Conservation (phyloP, 2,888 invertebrate genomes). For the Heliconius sara region DNA sequence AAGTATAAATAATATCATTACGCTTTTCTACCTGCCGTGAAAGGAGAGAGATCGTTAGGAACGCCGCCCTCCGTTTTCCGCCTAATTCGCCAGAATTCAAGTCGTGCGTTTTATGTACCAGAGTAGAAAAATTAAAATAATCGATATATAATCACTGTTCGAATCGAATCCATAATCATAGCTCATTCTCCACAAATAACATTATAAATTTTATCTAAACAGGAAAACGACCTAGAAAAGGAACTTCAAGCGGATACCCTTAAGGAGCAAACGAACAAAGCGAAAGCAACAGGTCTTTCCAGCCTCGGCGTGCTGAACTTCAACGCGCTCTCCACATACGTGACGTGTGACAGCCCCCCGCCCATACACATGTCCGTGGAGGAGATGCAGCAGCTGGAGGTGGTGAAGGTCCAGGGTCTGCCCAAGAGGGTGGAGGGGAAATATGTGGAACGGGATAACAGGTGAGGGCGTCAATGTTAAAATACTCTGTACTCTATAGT, state of each 20-base stretch:
- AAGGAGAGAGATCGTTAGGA: too few relatives aligned
- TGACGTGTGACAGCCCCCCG: constrained; percentile 91
- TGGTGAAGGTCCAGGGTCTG: constrained; percentile 88
- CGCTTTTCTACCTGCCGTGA: too few relatives aligned
- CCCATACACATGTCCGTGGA: constrained; percentile 91
- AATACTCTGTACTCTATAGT: too few relatives aligned
- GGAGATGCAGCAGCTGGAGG: constrained; percentile 89
- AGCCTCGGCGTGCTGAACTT: constrained; percentile 75
- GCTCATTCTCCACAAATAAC: too few relatives aligned
- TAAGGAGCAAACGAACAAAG: constrained; percentile 64
- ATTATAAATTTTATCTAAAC: constrained; percentile 1
- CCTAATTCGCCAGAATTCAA: background rate
- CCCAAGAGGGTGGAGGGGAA: constrained; percentile 87
- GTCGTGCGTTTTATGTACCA: background rate
- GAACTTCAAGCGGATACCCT: constrained; percentile 73
- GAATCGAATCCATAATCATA: too few relatives aligned
- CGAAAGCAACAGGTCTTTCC: constrained; percentile 68
- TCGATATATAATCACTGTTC: background rate
- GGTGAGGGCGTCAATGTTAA: constrained; percentile 55
- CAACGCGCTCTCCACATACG: constrained; percentile 85
- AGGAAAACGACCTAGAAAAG: constrained; percentile 79
- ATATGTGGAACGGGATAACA: constrained; percentile 87
- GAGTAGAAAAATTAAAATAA: background rate
- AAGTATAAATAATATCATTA: too few relatives aligned
- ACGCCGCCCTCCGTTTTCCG: too few relatives aligned